These are phyloP conservation scores for Antennarius maculatus DNA, from an alignment of 2,797 vertebrate genomes.

Conservation along the genomic window DNA sequence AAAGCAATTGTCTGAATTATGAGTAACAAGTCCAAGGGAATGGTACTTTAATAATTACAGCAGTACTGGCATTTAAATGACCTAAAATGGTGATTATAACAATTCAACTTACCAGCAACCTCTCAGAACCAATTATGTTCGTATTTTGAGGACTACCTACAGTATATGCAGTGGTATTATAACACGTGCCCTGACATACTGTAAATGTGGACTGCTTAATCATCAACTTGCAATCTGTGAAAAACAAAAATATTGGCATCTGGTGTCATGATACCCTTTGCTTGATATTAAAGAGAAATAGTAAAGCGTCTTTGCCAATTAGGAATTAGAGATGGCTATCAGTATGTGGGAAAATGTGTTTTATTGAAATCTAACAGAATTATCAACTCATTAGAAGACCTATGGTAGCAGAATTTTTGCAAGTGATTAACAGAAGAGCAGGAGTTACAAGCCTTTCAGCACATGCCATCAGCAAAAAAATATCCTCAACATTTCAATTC, in stretches of 20 bases:
- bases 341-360: not conserved
- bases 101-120: no score
- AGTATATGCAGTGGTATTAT: slow-evolving; percentile 24
- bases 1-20: no score
- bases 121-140: no score
- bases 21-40: no score
- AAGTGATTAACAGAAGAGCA: not conserved
- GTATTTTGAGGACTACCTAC: not conserved
- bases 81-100: no score
- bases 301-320: slow-evolving; percentile 12
- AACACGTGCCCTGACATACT: slow-evolving; percentile 21
- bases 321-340: slow-evolving; percentile 3
- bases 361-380: slow-evolving; percentile 3
- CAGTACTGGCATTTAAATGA: no score
- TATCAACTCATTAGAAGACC: slow-evolving; percentile 38
- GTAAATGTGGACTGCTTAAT: slow-evolving; percentile 40
- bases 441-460: slow-evolving; percentile 59
- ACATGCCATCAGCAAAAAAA: slow-evolving; percentile 68
- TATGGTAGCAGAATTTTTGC: slow-evolving; percentile 19
- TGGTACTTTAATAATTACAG: no score
- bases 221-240: slow-evolving; percentile 7
- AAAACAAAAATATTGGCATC: slow-evolving; percentile 2
- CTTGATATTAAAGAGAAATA: not conserved
- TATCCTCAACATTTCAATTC: slow-evolving; percentile 47
- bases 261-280: not conserved